phyloP scores from a whole-genome alignment of 1,140 invertebrate species.

The Cataglyphis hispanica region DNA sequence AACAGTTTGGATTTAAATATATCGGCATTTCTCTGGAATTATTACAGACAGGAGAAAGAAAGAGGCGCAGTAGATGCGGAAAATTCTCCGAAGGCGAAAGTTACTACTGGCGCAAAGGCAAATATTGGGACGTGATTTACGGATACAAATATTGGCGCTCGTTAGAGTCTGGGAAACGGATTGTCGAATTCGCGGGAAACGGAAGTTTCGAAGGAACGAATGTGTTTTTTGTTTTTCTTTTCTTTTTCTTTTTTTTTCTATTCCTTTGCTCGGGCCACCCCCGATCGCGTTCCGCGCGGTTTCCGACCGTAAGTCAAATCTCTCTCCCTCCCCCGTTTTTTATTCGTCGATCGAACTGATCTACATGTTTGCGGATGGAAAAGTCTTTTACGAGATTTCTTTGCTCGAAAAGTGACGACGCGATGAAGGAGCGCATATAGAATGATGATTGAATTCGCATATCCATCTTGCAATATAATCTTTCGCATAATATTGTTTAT shows the following conservation, averaged over 20 bases:
- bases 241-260: conserved; percentile 38
- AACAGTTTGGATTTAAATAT: conserved; percentile 20
- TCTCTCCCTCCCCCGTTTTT: conserved; percentile 10
- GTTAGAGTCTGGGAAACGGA: conserved; percentile 68
- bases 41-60: neutral
- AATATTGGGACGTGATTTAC: conserved; percentile 74
- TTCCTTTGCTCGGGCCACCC: conserved; percentile 9
- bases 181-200: conserved; percentile 58
- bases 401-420: neutral
- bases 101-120: conserved; percentile 58
- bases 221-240: conserved; percentile 6
- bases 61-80: conserved; percentile 24
- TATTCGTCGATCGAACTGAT: conserved; percentile 48
- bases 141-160: conserved; percentile 76
- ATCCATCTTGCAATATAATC: neutral
- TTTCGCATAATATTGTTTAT: neutral
- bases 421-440: neutral
- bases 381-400: conserved; percentile 26
- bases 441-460: conserved; percentile 46
- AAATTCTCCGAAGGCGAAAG: conserved; percentile 67
- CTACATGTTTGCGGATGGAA: conserved; percentile 47
- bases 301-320: conserved; percentile 59
- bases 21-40: neutral
- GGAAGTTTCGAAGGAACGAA: conserved; percentile 36
- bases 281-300: conserved; percentile 38